Base-by-base conservation (phyloP, 2,113 vertebrate species). In the Isichthys henryi region DNA sequence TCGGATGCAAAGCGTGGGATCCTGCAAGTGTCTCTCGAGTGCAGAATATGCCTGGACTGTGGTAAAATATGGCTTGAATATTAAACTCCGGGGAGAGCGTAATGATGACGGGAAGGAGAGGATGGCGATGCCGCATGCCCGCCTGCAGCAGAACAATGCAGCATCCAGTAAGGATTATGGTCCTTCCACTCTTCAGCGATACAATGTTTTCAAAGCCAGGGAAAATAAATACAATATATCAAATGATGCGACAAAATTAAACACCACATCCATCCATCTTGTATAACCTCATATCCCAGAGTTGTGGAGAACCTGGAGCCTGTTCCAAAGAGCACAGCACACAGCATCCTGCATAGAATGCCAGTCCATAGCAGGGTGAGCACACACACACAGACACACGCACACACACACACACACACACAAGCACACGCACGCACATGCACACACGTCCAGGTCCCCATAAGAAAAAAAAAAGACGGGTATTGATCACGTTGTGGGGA, bases 1-100 rank as follows among this genome's bases (percentile, higher is more conserved):
- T 45, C 53, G 15, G 35, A 62, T 88, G 87, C 53, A 62, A 45
- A 66, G 87, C 56, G 87, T 88, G 87, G 49, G 87, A 88, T 66
- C 87, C 58, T 66, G 53, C 87, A 62, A 66, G 87, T 88, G 39
- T 87, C 86, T 58, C 35, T 66, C 53, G 10, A 62, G 35, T 31
- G 87, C 6, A 23, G 53, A 62, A 43, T 19, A 23, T 56, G 27
- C 85, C 84, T 31, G 46, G n/a, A 31, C n/a, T 46, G 3, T n/a
- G 21, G 53, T 39, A 88, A 56, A 88, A 58, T 58, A 58, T 88
- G 50, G 86, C 52, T 58, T 58, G 46, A 35, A 58, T 49, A 45
- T 27, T 58, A 58, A 88, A 58, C 31, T 58, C 50, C 5, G 13
- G 86, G 50, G 86, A 45, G 46, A 23, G 9, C 17, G 5, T 31